Percentiles rank a stretch among this genome's conserved stretches.
Conservation (phyloP, 2,888 invertebrate genomes). For the Alloplasta piceator region DNA sequence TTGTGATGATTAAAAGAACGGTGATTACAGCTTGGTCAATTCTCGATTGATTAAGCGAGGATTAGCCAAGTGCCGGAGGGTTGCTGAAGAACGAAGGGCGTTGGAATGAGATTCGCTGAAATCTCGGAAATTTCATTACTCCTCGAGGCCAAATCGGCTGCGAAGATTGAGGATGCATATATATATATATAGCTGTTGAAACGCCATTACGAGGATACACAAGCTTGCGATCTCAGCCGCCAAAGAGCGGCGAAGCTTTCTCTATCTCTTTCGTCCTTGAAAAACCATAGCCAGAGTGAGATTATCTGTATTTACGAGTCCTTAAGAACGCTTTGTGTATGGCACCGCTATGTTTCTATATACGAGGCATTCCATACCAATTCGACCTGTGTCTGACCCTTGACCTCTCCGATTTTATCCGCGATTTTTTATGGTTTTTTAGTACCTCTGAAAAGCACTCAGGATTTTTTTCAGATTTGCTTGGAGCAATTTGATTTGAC, state of each 20-base stretch:
- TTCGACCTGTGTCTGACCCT: too few relatives aligned
- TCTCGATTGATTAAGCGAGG: slow-evolving; percentile 56
- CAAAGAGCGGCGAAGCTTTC: slow-evolving; percentile 10
- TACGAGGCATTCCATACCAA: too few relatives aligned
- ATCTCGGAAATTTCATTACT: slow-evolving; percentile 55
- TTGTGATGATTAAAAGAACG: slow-evolving; percentile 44
- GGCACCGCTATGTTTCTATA: too few relatives aligned
- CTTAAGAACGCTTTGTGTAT: slow-evolving; percentile 11
- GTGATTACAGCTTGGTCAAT: slow-evolving; percentile 52
- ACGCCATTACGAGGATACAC: too few relatives aligned
- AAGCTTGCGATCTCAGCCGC: slow-evolving; percentile 14
- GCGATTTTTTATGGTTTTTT: too few relatives aligned
- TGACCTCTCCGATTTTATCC: too few relatives aligned
- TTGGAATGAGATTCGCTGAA: slow-evolving; percentile 40
- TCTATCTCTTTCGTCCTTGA: slow-evolving; percentile 48
- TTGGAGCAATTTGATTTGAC: too few relatives aligned
- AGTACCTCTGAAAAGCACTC: too few relatives aligned
- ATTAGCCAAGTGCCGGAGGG: slow-evolving; percentile 41
- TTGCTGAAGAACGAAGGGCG: not conserved
- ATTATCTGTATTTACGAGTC: slow-evolving; percentile 24
- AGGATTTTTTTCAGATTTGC: too few relatives aligned
- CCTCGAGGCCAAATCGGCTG: slow-evolving; percentile 44
- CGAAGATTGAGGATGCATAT: slow-evolving; percentile 29
- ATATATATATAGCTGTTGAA: not conserved
- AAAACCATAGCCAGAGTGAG: slow-evolving; percentile 11